Percentiles rank a stretch among this genome's conserved stretches.
These are phyloP conservation scores for Papilio polyxenes DNA, from an alignment of 1,140 invertebrate species.

Conservation along the genomic window DNA sequence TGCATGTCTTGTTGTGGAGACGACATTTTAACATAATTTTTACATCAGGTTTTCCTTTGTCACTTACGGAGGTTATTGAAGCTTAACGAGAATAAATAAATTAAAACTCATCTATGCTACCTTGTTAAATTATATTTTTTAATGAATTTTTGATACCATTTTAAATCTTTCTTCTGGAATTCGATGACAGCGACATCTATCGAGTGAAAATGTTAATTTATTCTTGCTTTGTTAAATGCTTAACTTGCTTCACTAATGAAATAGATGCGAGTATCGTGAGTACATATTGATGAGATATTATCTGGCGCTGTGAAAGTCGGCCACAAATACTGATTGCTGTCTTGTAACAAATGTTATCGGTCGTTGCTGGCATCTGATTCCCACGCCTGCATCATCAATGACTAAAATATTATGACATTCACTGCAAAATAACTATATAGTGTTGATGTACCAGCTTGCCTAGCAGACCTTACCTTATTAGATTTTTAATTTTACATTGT, in stretches of 20 bases:
- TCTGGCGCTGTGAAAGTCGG: not conserved
- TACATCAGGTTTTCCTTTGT: slow-evolving; percentile 6
- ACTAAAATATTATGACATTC: too few species aligned
- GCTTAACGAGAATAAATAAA: not conserved
- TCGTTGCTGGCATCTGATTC: not conserved
- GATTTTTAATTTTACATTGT: too few species aligned
- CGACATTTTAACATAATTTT: slow-evolving; percentile 12
- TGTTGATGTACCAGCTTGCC: too few species aligned
- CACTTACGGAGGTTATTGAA: not conserved
- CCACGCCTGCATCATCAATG: not conserved
- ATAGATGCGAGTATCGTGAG: not conserved
- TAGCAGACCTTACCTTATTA: too few species aligned
- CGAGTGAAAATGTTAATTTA: too few species aligned
- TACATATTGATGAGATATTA: not conserved
- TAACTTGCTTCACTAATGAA: not conserved
- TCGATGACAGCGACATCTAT: not conserved
- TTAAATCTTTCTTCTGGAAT: not conserved
- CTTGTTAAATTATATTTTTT: too few species aligned
- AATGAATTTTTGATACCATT: too few species aligned
- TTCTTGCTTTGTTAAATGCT: too few species aligned
- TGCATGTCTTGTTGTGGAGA: not conserved
- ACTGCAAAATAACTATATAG: too few species aligned
- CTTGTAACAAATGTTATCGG: slow-evolving; percentile 2
- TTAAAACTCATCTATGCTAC: not conserved
- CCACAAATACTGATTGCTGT: not conserved